Conservation (phyloP, 2,888 invertebrate species). For the Nymphalis urticae region DNA sequence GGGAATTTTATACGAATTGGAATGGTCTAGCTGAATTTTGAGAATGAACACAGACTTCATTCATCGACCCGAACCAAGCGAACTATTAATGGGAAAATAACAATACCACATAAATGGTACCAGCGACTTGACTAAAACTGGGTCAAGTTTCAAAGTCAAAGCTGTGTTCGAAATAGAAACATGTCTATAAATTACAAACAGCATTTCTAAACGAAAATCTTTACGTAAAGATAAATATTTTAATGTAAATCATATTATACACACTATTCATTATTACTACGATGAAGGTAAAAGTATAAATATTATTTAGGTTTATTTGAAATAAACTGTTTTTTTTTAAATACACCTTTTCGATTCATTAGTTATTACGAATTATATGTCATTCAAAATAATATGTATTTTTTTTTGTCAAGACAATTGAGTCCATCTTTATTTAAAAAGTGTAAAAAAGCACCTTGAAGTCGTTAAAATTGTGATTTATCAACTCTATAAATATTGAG, state of each 20-base stretch:
- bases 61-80: not conserved
- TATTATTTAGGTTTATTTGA: too few species aligned
- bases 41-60: slow-evolving; percentile 1
- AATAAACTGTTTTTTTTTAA: too few species aligned
- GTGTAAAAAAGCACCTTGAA: too few species aligned
- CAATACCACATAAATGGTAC: slow-evolving; percentile 21
- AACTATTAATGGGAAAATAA: slow-evolving; percentile 21
- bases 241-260: not conserved
- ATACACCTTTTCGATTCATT: too few species aligned
- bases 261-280: too few species aligned
- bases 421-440: too few species aligned
- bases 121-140: slow-evolving; percentile 16
- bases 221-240: not conserved
- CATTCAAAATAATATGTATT: too few species aligned
- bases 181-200: slow-evolving; percentile 1
- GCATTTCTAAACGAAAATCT: not conserved
- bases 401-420: too few species aligned
- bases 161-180: slow-evolving; percentile 5
- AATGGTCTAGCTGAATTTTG: not conserved
- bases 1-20: not conserved
- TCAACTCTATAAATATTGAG: too few species aligned
- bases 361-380: too few species aligned
- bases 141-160: slow-evolving; percentile 21
- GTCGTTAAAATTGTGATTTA: too few species aligned
- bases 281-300: too few species aligned